These are phyloP conservation scores for Poecilia gillii DNA, from an alignment of 2,797 vertebrate genomes.

Conservation along the genomic window DNA sequence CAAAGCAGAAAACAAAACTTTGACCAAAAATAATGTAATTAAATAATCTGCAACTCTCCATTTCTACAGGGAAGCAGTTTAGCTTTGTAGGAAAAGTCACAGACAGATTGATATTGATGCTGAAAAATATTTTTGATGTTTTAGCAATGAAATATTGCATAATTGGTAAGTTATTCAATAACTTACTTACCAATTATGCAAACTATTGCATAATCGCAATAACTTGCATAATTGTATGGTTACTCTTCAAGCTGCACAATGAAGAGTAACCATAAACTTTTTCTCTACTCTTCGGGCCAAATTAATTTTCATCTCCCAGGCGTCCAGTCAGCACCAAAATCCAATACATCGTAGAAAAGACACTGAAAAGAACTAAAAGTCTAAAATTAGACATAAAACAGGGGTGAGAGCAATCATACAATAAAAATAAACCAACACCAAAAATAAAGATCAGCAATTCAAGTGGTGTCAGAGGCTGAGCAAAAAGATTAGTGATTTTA, in stretches of 20 bases:
- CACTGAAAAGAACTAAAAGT: background rate
- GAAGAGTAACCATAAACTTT: background rate
- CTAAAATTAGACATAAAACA: background rate
- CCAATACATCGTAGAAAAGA: background rate
- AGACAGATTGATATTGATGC: too few relatives aligned
- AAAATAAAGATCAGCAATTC: background rate
- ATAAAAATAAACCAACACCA: background rate
- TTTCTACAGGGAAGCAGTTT: background rate
- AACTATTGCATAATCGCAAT: too few relatives aligned
- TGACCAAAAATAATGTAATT: background rate
- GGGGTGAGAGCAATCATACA: background rate
- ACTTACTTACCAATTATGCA: too few relatives aligned
- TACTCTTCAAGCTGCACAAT: background rate
- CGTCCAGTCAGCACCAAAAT: background rate
- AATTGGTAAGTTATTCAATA: background rate
- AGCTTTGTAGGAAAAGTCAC: background rate
- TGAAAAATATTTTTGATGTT: background rate
- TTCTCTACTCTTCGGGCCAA: background rate
- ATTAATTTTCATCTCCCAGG: background rate
- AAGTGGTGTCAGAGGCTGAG: background rate
- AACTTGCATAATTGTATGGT: too few relatives aligned
- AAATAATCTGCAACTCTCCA: background rate
- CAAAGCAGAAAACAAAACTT: background rate
- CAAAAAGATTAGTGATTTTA: background rate
- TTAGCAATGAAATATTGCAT: background rate